A percentile compares a stretch with the other conserved stretches of the same genome.
Evolutionary conservation across 2,888 invertebrate species (phyloP).

Genomic region (Chymomyza caudatula): DNA sequence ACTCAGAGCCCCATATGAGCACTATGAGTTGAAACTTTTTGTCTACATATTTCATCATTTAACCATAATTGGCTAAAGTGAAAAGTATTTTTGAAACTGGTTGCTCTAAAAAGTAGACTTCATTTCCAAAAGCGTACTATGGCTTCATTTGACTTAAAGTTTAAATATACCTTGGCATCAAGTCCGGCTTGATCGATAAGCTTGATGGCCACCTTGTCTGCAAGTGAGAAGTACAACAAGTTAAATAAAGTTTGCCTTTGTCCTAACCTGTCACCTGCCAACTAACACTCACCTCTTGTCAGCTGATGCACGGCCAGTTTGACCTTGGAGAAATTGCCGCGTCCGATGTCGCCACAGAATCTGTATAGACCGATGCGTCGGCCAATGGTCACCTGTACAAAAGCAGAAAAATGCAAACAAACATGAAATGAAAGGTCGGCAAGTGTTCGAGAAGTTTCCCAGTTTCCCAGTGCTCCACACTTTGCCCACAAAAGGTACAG

Average conservation of each 20-base stretch:
- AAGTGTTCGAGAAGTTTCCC: not conserved
- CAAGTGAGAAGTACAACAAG: constrained; percentile 34
- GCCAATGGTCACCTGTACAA: constrained; percentile 82
- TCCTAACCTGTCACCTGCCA: too few relatives aligned
- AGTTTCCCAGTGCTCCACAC: too few relatives aligned
- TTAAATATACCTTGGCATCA: constrained; percentile 79
- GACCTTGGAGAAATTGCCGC: constrained; percentile 89
- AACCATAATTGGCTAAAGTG: too few relatives aligned
- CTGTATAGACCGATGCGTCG: constrained; percentile 86
- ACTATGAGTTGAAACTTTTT: too few relatives aligned
- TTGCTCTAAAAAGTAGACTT: too few relatives aligned
- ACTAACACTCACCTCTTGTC: constrained; percentile 83
- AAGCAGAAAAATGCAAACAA: constrained; percentile 3
- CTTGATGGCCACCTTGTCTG: constrained; percentile 87
- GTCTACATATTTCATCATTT: too few relatives aligned
- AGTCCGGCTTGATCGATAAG: constrained; percentile 85
- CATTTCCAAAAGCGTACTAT: too few relatives aligned
- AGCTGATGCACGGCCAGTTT: constrained; percentile 86
- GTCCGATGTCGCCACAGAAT: constrained; percentile 86
- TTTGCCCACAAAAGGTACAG: not conserved
- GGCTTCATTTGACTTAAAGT: too few relatives aligned
- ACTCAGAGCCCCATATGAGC: too few relatives aligned
- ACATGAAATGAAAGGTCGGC: not conserved
- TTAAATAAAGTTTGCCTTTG: constrained; percentile 13
- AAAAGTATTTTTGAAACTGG: too few relatives aligned